Percentiles rank a stretch among this genome's conserved stretches.
phyloP scores from a whole-genome alignment of 1,140 invertebrate species.

The Marisa cornuarietis region DNA sequence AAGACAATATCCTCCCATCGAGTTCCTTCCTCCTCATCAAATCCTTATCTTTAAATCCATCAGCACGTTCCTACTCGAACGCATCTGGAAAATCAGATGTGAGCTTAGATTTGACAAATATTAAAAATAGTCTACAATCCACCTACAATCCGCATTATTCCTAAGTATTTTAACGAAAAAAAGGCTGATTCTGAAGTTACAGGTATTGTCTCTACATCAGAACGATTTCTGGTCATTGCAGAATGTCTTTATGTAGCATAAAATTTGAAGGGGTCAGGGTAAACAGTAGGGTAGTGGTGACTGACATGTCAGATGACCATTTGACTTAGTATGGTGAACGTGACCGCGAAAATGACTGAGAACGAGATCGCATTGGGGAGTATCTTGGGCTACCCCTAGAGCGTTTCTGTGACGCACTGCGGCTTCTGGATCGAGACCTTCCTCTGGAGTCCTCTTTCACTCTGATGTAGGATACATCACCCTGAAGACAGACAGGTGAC shows the following conservation, averaged over 20 bases:
- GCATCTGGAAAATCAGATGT: constrained; percentile 23
- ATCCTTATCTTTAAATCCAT: constrained; percentile 11
- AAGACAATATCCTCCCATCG: background rate
- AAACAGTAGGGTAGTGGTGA: background rate
- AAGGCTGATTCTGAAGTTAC: too few relatives aligned
- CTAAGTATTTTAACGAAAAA: too few relatives aligned
- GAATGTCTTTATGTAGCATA: too few relatives aligned
- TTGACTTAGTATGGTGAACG: constrained; percentile 26
- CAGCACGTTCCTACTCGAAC: constrained; percentile 9
- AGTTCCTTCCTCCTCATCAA: background rate
- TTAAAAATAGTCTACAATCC: too few relatives aligned
- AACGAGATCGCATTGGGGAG: constrained; percentile 85
- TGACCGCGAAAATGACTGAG: constrained; percentile 67
- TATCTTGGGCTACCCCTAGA: constrained; percentile 77
- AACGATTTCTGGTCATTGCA: too few relatives aligned
- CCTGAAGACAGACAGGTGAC: constrained; percentile 71
- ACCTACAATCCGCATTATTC: too few relatives aligned
- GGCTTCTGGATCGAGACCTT: constrained; percentile 67
- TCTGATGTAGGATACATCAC: constrained; percentile 93
- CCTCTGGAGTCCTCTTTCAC: constrained; percentile 92
- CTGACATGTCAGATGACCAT: background rate
- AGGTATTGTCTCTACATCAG: too few relatives aligned
- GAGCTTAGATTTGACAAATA: background rate
- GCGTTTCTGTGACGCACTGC: constrained; percentile 73
- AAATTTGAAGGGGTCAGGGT: too few relatives aligned